Base-by-base conservation (phyloP, 2,113 vertebrate genomes). In the Mystacornis crossleyi region DNA sequence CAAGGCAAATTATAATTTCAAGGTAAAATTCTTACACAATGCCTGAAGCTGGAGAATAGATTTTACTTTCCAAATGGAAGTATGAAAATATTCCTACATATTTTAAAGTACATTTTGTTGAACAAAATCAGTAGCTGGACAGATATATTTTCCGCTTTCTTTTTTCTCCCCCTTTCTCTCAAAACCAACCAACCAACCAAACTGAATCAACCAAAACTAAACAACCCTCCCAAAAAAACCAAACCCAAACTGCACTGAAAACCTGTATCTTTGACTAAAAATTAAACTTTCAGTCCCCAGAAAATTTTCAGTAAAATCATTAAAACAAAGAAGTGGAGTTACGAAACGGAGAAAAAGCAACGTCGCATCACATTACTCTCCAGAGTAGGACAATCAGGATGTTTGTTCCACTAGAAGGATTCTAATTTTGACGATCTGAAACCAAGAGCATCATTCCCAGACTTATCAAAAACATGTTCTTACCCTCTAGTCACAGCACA, bases 141-240 rank as follows among this genome's bases (percentile, higher is more conserved):
- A 13, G 12, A 81, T 28, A n/a, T 1, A n/a, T 65, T 62, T 90
- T 55, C 6, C 8, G 51, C 12, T 34, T 51, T 9, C 11, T 29
- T 77, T 62, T 81, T 38, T 25, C 0, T 0, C 3, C 12, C 3
- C 4, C 3, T 28, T 9, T 23, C 4, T 57, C 17, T 54, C 13
- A 47, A 38, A 65, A 40, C 5, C 11, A 38, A 25, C 18, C 4
- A 34, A 28, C 1, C 5, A 51, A 51, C 1, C 23, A 57, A 66
- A 9, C 2, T 7, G 6, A 25, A 51, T 58, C 18, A 47, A 81
- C 3, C 1, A 24, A 40, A 40, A 42, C 14, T 18, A 28, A 75
- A 29, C 1, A 31, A 10, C 4, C 2, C 2, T 5, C 2, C 4
- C 0, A 38, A 57, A 33, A 26, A 47, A 73, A 12, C 4, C 34